A percentile compares a stretch with the other conserved stretches of the same genome.
Conservation (phyloP, 2,113 vertebrate genomes). For the Sisor rabdophorus region DNA sequence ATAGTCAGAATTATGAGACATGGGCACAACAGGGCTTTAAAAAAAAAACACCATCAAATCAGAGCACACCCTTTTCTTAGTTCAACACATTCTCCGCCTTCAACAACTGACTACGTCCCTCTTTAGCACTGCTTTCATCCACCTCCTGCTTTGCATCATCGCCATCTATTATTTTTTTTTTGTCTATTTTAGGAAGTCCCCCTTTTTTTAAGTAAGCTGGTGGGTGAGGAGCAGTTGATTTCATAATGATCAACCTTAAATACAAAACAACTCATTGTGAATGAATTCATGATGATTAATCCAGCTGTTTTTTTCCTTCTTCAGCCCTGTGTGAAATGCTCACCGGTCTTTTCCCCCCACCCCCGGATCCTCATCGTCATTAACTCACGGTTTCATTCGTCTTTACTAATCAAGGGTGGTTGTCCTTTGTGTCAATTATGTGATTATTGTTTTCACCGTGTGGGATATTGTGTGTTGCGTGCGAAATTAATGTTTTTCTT, state of each 20-base stretch:
- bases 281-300: constrained; percentile 16
- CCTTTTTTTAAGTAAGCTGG: constrained; percentile 52
- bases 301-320: constrained; percentile 2
- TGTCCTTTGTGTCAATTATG: constrained; percentile 15
- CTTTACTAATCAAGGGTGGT: no score
- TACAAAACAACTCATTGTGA: constrained; percentile 15
- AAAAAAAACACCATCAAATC: no score
- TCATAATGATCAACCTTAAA: background rate
- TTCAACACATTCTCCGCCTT: constrained; percentile 37
- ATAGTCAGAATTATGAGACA: background rate
- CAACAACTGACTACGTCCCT: constrained; percentile 38
- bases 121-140: constrained; percentile 42
- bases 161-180: constrained; percentile 43
- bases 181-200: constrained; percentile 41
- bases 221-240: constrained; percentile 39
- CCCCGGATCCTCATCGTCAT: constrained; percentile 1
- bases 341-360: no score
- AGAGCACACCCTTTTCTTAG: constrained; percentile 27
- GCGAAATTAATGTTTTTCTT: background rate
- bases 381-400: background rate
- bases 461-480: constrained; percentile 3
- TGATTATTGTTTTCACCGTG: background rate
- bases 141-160: constrained; percentile 52
- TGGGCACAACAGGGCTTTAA: background rate
- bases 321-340: background rate